A percentile compares a stretch with the other conserved stretches of the same genome.
Evolutionary conservation across 2,113 vertebrate genomes (phyloP).

Genomic region (Meriones unguiculatus): DNA sequence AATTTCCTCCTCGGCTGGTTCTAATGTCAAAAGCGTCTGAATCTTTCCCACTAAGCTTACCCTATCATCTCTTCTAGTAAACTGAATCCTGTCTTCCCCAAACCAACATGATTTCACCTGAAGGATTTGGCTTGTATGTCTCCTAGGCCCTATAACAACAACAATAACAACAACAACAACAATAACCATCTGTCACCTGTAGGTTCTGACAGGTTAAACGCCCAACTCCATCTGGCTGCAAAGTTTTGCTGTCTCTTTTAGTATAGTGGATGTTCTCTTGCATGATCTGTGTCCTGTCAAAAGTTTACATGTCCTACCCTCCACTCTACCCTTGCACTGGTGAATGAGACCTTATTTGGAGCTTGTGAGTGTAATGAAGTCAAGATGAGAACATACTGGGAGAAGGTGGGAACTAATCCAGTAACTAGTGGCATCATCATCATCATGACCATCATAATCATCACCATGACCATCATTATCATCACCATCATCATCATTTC

Average conservation of each 20-base stretch:
- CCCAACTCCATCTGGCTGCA: background rate
- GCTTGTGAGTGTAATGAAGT: background rate
- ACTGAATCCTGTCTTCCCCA: background rate
- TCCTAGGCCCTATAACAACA: background rate
- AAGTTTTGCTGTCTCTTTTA: background rate
- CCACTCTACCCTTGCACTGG: background rate
- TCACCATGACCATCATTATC: background rate
- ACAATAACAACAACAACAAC: background rate
- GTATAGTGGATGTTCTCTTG: background rate
- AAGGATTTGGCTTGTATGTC: background rate
- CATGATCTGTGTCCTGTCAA: background rate
- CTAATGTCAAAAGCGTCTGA: background rate
- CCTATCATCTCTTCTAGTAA: background rate
- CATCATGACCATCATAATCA: background rate
- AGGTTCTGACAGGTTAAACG: background rate
- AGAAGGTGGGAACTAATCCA: background rate
- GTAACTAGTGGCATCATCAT: background rate
- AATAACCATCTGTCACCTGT: background rate
- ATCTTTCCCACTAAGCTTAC: background rate
- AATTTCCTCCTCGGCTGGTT: background rate
- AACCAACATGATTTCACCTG: background rate
- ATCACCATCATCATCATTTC: background rate
- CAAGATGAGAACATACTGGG: background rate
- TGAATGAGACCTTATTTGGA: background rate
- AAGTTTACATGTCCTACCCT: background rate